Conservation (phyloP, 2,113 vertebrate species). For the Cygnus buccinator region DNA sequence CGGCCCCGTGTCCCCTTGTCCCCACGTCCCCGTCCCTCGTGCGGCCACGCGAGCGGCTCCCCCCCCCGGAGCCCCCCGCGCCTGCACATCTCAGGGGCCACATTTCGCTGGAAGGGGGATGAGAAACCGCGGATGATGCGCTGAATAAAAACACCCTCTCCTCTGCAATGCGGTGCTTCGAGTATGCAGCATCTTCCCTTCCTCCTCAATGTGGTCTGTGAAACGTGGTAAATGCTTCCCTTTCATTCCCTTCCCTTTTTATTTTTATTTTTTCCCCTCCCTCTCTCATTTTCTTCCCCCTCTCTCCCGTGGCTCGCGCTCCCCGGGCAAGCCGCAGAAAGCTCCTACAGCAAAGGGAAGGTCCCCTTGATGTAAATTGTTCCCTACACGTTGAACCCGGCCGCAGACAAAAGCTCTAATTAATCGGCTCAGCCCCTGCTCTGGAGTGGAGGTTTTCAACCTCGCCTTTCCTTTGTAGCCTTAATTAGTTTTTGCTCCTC, state of each 20-base stretch:
- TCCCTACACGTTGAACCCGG: background rate
- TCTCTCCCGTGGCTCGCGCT: background rate
- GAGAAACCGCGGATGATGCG: background rate
- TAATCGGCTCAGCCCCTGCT: background rate
- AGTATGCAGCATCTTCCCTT: background rate
- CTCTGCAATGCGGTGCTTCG: conserved; percentile 26
- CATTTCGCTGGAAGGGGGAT: background rate
- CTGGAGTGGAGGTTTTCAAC: background rate
- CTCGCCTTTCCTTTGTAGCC: background rate
- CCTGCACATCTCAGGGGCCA: background rate
- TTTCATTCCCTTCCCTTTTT: background rate
- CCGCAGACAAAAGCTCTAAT: conserved; percentile 17
- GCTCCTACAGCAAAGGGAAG: background rate
- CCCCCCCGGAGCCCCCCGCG: background rate
- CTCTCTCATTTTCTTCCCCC: background rate
- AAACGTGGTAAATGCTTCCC: background rate
- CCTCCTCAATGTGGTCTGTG: background rate
- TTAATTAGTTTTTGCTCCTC: background rate
- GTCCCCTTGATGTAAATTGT: background rate
- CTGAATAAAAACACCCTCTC: conserved; percentile 6
- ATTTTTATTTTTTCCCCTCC: rapidly evolving
- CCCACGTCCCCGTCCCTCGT: background rate
- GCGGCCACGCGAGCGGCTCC: rapidly evolving
- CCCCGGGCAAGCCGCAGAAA: background rate
- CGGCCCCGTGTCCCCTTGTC: background rate